Base-by-base conservation (phyloP, 2,888 invertebrate genomes). In the Metopia argyrocephala region DNA sequence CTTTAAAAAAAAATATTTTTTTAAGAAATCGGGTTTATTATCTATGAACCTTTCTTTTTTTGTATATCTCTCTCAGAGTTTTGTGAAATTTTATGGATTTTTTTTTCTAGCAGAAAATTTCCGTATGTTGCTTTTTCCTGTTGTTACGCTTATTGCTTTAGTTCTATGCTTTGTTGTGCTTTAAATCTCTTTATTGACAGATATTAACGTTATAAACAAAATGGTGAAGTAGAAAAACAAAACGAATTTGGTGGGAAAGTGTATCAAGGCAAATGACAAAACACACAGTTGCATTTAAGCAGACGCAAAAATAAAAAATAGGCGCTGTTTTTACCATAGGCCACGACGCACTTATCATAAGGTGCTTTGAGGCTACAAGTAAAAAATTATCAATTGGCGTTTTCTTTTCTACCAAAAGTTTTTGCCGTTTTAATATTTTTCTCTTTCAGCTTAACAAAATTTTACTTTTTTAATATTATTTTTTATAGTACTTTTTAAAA, bases 201-300 rank as follows among this genome's bases (percentile, higher is more conserved):
- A 56, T 85, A 84, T 83, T 54, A 83, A 84, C 81, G 84, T 84
- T 85, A 79, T 78, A 85, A 83, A 84, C 83, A 85, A 85, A 85
- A 85, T 85, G 85, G 85, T 76, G 83, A 81, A 79, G 66, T 71
- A 21, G 45, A 64, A 81, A 66, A 66, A 75, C 46, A 45, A 46
- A 27, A 66, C 25, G 20, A 78, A 65, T 73, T 78, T 79, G 28
- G 65, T 73, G 62, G 69, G 54, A 65, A 76, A 65, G n/a, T 21
- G 12, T 28, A 15, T 7, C 21, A 18, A 64, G 76, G 21, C 12
- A 52, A 65, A 65, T 12, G 15, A 12, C 5, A 54, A 56, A 12
- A 45, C 12, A 27, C 15, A 38, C 38, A 2, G 54, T 54, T 66
- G 56, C 54, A 54, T 45, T 25, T 66, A 5, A 12, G n/a, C n/a